Evolutionary conservation across 2,888 invertebrate species (phyloP).

Genomic region (Lathronympha strigana): DNA sequence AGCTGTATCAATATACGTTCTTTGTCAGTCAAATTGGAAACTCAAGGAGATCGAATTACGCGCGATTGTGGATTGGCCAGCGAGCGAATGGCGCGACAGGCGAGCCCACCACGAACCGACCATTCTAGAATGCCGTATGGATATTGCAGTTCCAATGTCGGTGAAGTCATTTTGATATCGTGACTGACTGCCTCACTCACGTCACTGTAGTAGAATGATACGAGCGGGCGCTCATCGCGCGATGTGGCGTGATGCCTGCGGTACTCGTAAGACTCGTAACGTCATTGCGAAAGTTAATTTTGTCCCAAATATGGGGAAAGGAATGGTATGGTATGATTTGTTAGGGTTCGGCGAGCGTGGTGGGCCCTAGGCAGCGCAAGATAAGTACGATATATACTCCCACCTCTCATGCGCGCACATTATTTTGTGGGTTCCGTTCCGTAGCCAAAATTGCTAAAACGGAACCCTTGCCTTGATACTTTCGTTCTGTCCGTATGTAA

Average conservation of each 20-base stretch:
- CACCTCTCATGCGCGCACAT: background rate
- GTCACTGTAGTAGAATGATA: constrained; percentile 46
- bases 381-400: too few species aligned
- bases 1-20: constrained; percentile 29
- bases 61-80: constrained; percentile 34
- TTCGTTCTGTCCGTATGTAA: too few species aligned
- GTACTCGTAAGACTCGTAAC: constrained; percentile 51
- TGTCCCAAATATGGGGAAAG: constrained; percentile 32
- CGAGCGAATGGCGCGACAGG: constrained; percentile 33
- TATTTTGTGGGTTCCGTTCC: too few species aligned
- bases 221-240: constrained; percentile 59
- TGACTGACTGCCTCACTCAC: constrained; percentile 7
- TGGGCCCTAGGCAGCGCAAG: background rate
- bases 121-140: constrained; percentile 5
- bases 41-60: constrained; percentile 37
- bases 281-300: constrained; percentile 67
- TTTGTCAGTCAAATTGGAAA: constrained; percentile 38
- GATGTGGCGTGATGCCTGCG: constrained; percentile 77
- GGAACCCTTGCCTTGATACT: too few species aligned
- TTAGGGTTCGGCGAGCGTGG: too few species aligned
- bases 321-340: background rate
- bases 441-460: too few species aligned
- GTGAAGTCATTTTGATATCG: background rate
- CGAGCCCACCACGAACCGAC: constrained; percentile 34
- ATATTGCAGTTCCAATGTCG: background rate